Base-by-base conservation (phyloP, 2,113 vertebrate genomes). In the Dermatemys mawii region DNA sequence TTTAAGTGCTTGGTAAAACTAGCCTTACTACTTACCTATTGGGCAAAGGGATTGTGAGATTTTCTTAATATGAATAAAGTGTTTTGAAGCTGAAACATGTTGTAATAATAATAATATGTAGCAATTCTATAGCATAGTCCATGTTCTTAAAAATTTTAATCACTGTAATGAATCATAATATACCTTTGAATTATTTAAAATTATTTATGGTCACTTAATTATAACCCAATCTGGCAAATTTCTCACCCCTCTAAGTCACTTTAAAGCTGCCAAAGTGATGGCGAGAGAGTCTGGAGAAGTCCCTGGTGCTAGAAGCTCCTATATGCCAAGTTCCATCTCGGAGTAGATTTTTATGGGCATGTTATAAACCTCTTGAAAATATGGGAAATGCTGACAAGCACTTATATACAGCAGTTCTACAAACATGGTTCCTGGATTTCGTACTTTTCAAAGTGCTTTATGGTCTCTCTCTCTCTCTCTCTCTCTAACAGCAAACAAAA, bases 361-460 rank as follows among this genome's bases (percentile, higher is more conserved):
- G 54, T 93, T 86, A 90, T 83, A 89, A 86, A 89, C 87, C 78
- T 67, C 83, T 90, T 78, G 67, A 84, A 93, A 93, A 93, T 93
- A 89, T 67, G 83, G 87, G 79, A 78, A 90, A 86, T 90, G 83
- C 87, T 86, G 83, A 93, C 78, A 86, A 89, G 81, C 67, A n/a
- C 51, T 82, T 89, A 81, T 82, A 86, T 44, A 70, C 79, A 83
- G 79, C 41, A 82, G 49, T 35, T 51, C 41, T 57, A 86, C 67
- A 78, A 93, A 60, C 70, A 78, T 21, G 22, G 41, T 57, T 86
- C 87, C 44, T 67, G 49, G 54, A 83, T 83, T 90, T 90, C 90
- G 86, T 86, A 63, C 85, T 54, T 78, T 50, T 70, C 78, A 54
- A 41, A 90, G 84, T 90, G 87, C 41, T 93, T 86, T 86, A 93